These are phyloP conservation scores for Sinohyriopsis cumingii DNA, from an alignment of 2,888 invertebrate species.

Conservation along the genomic window DNA sequence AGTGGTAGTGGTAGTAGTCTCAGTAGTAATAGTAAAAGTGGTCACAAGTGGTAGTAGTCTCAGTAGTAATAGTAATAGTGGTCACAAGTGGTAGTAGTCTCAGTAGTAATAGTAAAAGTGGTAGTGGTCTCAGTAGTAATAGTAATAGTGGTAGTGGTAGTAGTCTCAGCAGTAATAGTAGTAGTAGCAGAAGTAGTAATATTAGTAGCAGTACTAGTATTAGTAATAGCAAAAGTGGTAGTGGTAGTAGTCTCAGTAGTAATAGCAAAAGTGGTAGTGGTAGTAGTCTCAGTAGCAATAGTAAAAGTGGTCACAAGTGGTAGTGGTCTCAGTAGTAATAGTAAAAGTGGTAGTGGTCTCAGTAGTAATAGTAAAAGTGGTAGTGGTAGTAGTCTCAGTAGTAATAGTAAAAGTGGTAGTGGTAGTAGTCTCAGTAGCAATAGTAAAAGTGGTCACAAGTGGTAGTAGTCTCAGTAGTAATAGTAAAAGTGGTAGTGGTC, in stretches of 20 bases:
- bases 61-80: neutral
- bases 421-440: too few species aligned
- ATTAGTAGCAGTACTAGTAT: too few species aligned
- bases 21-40: slow-evolving; percentile 12
- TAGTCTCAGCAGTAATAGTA: slow-evolving; percentile 4
- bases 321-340: slow-evolving; percentile 1
- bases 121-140: neutral
- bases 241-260: slow-evolving; percentile 5
- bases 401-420: too few species aligned
- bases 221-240: neutral
- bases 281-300: slow-evolving; percentile 1
- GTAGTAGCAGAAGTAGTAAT: neutral
- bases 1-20: too few species aligned
- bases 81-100: slow-evolving; percentile 5
- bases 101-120: slow-evolving; percentile 9
- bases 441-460: too few species aligned
- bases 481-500: too few species aligned
- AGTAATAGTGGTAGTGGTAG: slow-evolving; percentile 3
- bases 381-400: too few species aligned
- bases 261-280: neutral
- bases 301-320: slow-evolving; percentile 1
- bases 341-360: too few species aligned
- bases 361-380: too few species aligned
- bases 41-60: slow-evolving; percentile 1
- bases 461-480: too few species aligned